phyloP scores from a whole-genome alignment of 2,113 vertebrate genomes.

The Symphodus melops region DNA sequence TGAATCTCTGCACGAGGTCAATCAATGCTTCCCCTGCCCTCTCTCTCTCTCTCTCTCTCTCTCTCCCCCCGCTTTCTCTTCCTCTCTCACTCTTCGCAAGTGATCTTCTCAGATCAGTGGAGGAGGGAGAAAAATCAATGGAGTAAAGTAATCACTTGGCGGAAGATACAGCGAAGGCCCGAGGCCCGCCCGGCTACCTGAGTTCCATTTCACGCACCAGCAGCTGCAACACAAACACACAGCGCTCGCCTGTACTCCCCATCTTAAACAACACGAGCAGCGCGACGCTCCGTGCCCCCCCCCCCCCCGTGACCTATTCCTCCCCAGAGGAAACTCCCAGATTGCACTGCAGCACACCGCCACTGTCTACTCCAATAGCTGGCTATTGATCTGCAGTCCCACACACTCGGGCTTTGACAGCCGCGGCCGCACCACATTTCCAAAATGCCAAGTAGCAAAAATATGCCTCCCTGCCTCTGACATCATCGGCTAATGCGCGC shows the following conservation, averaged over 20 bases:
- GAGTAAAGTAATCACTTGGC: slow-evolving; percentile 83
- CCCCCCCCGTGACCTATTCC: slow-evolving; percentile 68
- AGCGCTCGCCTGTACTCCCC: slow-evolving; percentile 68
- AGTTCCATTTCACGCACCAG: slow-evolving; percentile 85
- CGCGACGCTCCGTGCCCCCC: slow-evolving; percentile 41
- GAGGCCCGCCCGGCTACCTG: slow-evolving; percentile 80
- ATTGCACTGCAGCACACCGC: slow-evolving; percentile 70
- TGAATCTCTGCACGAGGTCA: slow-evolving; percentile 78
- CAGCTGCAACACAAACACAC: slow-evolving; percentile 82
- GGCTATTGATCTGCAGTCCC: slow-evolving; percentile 71
- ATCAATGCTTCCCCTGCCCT: slow-evolving; percentile 70
- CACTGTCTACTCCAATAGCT: slow-evolving; percentile 61
- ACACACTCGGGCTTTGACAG: slow-evolving; percentile 54
- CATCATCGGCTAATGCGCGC: slow-evolving; percentile 50
- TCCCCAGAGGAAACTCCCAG: slow-evolving; percentile 80
- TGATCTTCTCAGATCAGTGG: slow-evolving; percentile 83
- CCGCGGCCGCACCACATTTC: slow-evolving; percentile 41
- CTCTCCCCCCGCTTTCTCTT: slow-evolving; percentile 5
- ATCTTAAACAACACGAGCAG: slow-evolving; percentile 77
- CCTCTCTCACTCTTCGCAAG: slow-evolving; percentile 61
- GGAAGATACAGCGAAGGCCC: slow-evolving; percentile 80
- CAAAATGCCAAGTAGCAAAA: slow-evolving; percentile 65
- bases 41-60: slow-evolving; percentile 15
- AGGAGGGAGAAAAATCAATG: slow-evolving; percentile 84
- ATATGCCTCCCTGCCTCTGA: slow-evolving; percentile 48